phyloP scores from a whole-genome alignment of 2,888 invertebrate genomes.

The Brenthis hecate region DNA sequence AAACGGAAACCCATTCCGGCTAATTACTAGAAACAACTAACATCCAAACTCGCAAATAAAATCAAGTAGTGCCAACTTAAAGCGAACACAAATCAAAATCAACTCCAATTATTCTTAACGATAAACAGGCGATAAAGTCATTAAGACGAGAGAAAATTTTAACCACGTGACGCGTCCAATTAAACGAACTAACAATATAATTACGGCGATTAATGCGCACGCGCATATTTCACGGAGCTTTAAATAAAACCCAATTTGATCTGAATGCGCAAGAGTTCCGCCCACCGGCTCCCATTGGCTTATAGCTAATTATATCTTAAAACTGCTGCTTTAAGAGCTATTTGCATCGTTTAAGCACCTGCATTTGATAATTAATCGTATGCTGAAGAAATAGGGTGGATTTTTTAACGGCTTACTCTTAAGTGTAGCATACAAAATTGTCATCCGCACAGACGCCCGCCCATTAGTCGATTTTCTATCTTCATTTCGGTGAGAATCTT shows the following conservation, averaged over 20 bases:
- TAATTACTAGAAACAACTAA: constrained; percentile 17
- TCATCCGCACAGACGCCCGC: constrained; percentile 79
- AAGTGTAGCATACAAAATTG: constrained; percentile 66
- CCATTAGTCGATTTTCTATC: constrained; percentile 78
- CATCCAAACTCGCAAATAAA: constrained; percentile 12
- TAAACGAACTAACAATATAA: constrained; percentile 78
- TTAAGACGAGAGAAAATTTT: constrained; percentile 43
- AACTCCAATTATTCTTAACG: constrained; percentile 38
- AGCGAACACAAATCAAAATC: constrained; percentile 40
- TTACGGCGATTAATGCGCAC: constrained; percentile 78
- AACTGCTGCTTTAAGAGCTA: constrained; percentile 63
- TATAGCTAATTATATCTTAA: constrained; percentile 74
- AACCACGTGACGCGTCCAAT: constrained; percentile 68
- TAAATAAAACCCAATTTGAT: constrained; percentile 75
- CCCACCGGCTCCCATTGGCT: constrained; percentile 69
- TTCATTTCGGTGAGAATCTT: constrained; percentile 70
- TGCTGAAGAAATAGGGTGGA: constrained; percentile 13
- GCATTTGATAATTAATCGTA: constrained; percentile 47
- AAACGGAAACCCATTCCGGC: constrained; percentile 12
- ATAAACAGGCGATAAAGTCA: constrained; percentile 46
- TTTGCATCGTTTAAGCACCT: constrained; percentile 73
- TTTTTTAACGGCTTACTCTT: constrained; percentile 34
- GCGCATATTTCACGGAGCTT: constrained; percentile 66
- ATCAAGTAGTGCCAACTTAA: constrained; percentile 28
- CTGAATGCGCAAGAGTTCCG: constrained; percentile 65